These are phyloP conservation scores for Diachasma alloeum DNA, from an alignment of 1,140 invertebrate species.

Conservation along the genomic window DNA sequence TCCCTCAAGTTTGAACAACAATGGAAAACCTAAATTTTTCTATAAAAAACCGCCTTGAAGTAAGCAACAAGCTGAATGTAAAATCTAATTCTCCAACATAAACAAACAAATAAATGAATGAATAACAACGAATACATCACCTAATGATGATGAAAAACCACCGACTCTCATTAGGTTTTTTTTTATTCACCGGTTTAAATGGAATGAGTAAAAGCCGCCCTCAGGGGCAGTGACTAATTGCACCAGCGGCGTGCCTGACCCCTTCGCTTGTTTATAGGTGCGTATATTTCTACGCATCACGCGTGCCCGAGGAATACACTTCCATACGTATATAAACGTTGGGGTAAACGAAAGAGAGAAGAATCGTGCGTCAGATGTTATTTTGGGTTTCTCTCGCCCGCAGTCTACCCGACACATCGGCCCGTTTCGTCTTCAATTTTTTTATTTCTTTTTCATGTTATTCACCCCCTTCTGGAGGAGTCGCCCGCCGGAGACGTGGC, in stretches of 20 bases:
- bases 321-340: background rate
- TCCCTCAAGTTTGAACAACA: too few relatives aligned
- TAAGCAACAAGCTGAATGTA: too few relatives aligned
- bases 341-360: background rate
- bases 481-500: background rate
- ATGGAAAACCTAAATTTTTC: too few relatives aligned
- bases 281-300: slow-evolving; percentile 25
- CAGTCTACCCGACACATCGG: background rate
- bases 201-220: background rate
- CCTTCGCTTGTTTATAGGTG: slow-evolving; percentile 24
- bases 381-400: background rate
- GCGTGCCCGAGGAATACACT: slow-evolving; percentile 14
- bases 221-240: slow-evolving; percentile 24
- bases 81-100: too few relatives aligned
- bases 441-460: background rate
- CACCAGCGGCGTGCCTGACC: slow-evolving; percentile 17
- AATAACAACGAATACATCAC: too few relatives aligned
- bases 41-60: too few relatives aligned
- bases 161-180: too few relatives aligned
- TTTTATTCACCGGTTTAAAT: background rate
- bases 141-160: too few relatives aligned
- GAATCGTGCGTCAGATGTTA: slow-evolving; percentile 20
- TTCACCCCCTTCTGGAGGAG: background rate
- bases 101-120: too few relatives aligned
- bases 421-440: background rate